phyloP scores from a whole-genome alignment of 2,113 vertebrate genomes.

The Solea senegalensis region DNA sequence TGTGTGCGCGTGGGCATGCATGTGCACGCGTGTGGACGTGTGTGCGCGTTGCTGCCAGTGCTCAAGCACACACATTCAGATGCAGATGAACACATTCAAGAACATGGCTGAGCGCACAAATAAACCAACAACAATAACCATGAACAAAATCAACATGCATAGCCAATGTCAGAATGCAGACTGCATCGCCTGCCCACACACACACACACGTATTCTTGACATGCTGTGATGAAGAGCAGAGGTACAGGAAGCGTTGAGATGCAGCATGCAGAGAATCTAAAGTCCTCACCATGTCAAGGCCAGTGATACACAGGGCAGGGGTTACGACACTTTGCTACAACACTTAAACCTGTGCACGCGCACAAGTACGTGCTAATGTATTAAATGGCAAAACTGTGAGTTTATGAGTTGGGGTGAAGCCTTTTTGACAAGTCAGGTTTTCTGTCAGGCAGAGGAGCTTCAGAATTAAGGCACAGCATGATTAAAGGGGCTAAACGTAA shows the following conservation, averaged over 20 bases:
- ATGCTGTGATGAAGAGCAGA: slow-evolving; percentile 67
- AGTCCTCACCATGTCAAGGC: slow-evolving; percentile 39
- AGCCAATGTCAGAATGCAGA: slow-evolving; percentile 53
- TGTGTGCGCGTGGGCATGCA: slow-evolving; percentile 41
- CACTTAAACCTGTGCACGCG: slow-evolving; percentile 12
- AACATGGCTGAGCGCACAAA: slow-evolving; percentile 73
- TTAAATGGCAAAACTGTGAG: slow-evolving; percentile 11
- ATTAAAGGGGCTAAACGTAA: not conserved
- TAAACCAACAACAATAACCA: slow-evolving; percentile 68
- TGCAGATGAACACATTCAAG: slow-evolving; percentile 62
- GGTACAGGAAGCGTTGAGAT: slow-evolving; percentile 46
- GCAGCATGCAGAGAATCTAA: slow-evolving; percentile 36
- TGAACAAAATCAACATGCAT: slow-evolving; percentile 60
- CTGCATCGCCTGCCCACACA: slow-evolving; percentile 27
- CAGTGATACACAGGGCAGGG: slow-evolving; percentile 27
- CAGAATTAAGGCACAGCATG: not conserved
- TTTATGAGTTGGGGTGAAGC: not conserved
- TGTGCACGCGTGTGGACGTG: slow-evolving; percentile 30
- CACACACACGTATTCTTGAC: slow-evolving; percentile 17
- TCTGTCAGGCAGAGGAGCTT: not conserved
- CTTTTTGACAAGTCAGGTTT: not conserved
- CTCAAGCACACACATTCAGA: slow-evolving; percentile 47
- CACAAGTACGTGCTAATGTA: slow-evolving; percentile 12
- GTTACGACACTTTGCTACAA: slow-evolving; percentile 24
- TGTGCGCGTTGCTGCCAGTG: slow-evolving; percentile 20